phyloP scores from a whole-genome alignment of 2,113 vertebrate genomes.

The Andinoacara biseriatus region DNA sequence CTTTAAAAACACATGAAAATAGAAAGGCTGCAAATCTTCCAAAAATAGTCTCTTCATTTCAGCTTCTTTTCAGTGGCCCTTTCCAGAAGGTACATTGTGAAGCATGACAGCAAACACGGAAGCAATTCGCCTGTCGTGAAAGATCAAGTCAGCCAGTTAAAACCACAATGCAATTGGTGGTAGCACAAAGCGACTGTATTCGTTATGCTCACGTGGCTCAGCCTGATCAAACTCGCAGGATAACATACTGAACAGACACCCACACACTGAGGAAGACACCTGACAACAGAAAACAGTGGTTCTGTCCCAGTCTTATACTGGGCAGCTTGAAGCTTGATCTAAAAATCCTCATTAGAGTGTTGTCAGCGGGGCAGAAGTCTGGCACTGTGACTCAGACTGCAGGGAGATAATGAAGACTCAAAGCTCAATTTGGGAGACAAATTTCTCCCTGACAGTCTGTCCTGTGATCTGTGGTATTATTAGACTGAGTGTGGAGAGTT shows the following conservation, averaged over 20 bases:
- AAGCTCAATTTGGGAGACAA: constrained; percentile 53
- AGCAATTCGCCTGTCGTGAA: constrained; percentile 12
- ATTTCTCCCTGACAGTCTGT: constrained; percentile 30
- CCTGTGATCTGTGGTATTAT: constrained; percentile 45
- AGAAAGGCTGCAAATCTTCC: background rate
- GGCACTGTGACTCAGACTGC: constrained; percentile 51
- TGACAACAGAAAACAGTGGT: constrained; percentile 16
- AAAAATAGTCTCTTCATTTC: background rate
- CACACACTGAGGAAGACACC: background rate
- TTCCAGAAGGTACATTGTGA: constrained; percentile 6
- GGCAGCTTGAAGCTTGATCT: constrained; percentile 43
- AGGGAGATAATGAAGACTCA: constrained; percentile 56
- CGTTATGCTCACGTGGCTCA: background rate
- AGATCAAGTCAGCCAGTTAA: constrained; percentile 33
- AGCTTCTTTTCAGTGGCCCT: background rate
- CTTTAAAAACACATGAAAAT: background rate
- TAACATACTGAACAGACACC: background rate
- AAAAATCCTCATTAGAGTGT: constrained; percentile 60
- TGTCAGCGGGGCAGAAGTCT: constrained; percentile 43
- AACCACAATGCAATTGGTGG: constrained; percentile 15
- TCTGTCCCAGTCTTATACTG: constrained; percentile 19
- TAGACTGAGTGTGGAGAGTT: constrained; percentile 17
- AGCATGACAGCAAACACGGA: constrained; percentile 22
- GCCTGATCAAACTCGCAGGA: background rate
- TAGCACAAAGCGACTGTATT: background rate